Conservation (phyloP, 2,113 vertebrate species). For the Coptodon rendalli region DNA sequence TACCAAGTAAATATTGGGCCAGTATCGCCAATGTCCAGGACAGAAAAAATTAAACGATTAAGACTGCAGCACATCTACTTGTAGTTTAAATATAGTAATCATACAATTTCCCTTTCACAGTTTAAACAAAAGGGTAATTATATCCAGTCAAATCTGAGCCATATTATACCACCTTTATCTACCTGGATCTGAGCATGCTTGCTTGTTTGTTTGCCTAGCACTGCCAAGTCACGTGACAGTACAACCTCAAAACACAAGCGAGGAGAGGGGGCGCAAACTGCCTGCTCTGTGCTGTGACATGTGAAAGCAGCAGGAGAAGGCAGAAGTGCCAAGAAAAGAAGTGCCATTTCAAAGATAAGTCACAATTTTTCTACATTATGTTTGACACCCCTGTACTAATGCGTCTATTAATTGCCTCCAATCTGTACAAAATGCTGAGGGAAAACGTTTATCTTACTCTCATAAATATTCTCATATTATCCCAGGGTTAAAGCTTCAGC, state of each 20-base stretch:
- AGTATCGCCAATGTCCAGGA: neutral
- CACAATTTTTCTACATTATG: neutral
- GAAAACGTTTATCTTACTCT: neutral
- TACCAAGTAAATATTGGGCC: neutral
- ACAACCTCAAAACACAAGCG: neutral
- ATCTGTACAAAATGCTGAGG: neutral
- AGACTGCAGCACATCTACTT: neutral
- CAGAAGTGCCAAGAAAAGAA: neutral
- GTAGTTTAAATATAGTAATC: neutral
- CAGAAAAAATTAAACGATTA: neutral
- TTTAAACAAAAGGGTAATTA: neutral
- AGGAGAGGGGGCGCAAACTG: neutral
- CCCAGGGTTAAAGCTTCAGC: neutral
- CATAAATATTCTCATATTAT: neutral
- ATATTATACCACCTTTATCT: neutral
- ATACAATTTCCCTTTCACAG: neutral
- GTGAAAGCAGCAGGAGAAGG: neutral
- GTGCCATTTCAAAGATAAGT: neutral
- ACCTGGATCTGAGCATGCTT: neutral
- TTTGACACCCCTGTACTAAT: neutral
- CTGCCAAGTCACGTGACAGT: neutral
- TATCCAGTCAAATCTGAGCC: neutral
- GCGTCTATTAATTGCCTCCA: accelerated
- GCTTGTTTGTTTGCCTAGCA: neutral
- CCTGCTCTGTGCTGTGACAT: neutral